Evolutionary conservation across 2,113 vertebrate genomes (phyloP).

Genomic region (Poicephalus gulielmi): DNA sequence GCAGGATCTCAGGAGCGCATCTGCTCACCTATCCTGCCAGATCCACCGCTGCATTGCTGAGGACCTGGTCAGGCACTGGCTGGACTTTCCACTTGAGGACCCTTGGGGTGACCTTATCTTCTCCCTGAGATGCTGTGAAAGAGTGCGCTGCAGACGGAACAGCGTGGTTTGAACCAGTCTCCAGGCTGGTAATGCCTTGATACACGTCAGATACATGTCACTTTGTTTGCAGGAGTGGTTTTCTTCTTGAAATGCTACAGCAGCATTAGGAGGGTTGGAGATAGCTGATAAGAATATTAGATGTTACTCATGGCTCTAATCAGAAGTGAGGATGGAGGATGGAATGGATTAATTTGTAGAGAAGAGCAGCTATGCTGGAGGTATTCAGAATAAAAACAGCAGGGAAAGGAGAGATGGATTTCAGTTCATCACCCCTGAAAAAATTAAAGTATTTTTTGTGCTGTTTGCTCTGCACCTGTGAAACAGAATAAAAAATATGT

Average conservation of each 20-base stretch:
- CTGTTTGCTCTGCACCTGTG: background rate
- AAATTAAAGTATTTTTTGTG: background rate
- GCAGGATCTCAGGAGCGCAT: background rate
- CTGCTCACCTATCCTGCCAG: background rate
- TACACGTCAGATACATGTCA: background rate
- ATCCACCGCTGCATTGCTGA: accelerated
- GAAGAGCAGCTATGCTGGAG: background rate
- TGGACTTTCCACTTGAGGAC: background rate
- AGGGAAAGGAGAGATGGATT: background rate
- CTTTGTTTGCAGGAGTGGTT: background rate
- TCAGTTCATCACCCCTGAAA: background rate
- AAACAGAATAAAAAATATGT: background rate
- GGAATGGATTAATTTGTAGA: background rate
- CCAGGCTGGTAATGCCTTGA: background rate
- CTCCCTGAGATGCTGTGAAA: background rate
- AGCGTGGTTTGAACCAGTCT: background rate
- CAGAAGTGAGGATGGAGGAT: background rate
- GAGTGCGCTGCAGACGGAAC: background rate
- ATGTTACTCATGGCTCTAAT: background rate
- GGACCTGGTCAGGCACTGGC: background rate
- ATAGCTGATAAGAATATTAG: background rate
- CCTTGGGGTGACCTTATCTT: background rate
- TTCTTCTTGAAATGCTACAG: background rate
- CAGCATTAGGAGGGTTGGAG: background rate
- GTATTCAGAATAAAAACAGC: background rate